These are phyloP conservation scores for Chrysaora quinquecirrha DNA, from an alignment of 30 jellyfish, hydroid and myxozoan species.

Conservation along the genomic window DNA sequence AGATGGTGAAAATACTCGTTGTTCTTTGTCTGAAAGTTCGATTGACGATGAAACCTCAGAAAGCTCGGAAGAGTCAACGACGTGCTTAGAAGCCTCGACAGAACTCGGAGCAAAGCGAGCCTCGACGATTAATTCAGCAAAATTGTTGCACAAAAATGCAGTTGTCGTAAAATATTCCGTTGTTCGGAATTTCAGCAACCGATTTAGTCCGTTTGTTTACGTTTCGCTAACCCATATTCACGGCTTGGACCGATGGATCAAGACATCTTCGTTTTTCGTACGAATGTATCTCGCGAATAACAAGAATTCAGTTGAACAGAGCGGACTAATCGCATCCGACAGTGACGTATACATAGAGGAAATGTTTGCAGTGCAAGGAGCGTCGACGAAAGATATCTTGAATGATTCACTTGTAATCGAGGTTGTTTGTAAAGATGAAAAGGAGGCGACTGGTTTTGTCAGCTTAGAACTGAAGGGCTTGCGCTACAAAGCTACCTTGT, in stretches of 20 bases:
- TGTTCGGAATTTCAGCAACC: slow-evolving; percentile 67
- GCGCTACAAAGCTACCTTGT: slow-evolving; percentile 53
- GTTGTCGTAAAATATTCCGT: slow-evolving; percentile 44
- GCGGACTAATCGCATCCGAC: slow-evolving; percentile 21
- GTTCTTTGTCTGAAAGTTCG: slow-evolving; percentile 48
- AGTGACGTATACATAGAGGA: slow-evolving; percentile 62
- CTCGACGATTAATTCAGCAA: background rate
- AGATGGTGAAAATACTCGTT: slow-evolving; percentile 7
- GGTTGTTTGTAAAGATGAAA: slow-evolving; percentile 43
- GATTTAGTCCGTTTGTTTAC: slow-evolving; percentile 48
- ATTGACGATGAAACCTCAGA: background rate
- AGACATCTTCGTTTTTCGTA: slow-evolving; percentile 18
- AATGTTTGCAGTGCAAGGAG: slow-evolving; percentile 69
- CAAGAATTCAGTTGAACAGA: slow-evolving; percentile 39
- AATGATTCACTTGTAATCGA: slow-evolving; percentile 69
- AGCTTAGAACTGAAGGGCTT: slow-evolving; percentile 38
- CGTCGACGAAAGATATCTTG: slow-evolving; percentile 45
- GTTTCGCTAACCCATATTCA: slow-evolving; percentile 60
- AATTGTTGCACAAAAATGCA: background rate
- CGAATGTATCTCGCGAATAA: slow-evolving; percentile 49
- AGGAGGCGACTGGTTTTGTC: slow-evolving; percentile 45
- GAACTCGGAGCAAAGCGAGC: background rate
- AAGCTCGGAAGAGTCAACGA: background rate
- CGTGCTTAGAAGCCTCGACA: background rate
- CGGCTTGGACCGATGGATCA: slow-evolving; percentile 26